These are phyloP conservation scores for Ectemnius continuus DNA, from an alignment of 2,888 invertebrate species.

Conservation along the genomic window DNA sequence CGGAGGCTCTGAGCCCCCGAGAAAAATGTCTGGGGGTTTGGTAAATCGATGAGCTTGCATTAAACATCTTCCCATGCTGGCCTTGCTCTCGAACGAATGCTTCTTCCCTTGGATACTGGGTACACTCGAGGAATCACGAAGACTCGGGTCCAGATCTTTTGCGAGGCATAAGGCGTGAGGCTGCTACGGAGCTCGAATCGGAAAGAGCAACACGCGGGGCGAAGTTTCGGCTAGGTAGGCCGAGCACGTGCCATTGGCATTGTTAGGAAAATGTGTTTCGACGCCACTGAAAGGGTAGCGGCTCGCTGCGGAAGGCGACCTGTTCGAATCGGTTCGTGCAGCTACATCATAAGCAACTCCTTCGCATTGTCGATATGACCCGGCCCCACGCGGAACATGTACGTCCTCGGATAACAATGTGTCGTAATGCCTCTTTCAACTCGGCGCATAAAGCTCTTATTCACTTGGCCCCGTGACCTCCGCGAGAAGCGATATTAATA, in stretches of 20 bases:
- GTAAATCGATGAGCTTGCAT: conserved; percentile 75
- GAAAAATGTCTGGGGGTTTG: conserved; percentile 67
- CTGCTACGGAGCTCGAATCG: conserved; percentile 35
- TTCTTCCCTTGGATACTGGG: background rate
- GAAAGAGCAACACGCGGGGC: conserved; percentile 25
- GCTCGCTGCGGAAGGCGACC: conserved; percentile 27
- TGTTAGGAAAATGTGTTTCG: conserved; percentile 53
- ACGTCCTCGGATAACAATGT: conserved; percentile 22
- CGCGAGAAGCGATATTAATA: too few species aligned
- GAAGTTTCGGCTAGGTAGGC: conserved; percentile 33
- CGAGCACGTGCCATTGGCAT: conserved; percentile 40
- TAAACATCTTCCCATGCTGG: conserved; percentile 64
- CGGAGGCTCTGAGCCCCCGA: conserved; percentile 53
- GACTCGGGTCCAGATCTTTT: conserved; percentile 23
- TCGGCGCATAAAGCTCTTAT: too few species aligned
- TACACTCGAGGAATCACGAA: conserved; percentile 7
- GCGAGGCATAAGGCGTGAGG: conserved; percentile 39
- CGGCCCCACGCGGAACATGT: background rate
- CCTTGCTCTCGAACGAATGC: conserved; percentile 27
- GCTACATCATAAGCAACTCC: conserved; percentile 9
- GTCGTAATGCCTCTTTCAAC: conserved; percentile 27
- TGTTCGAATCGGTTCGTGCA: conserved; percentile 22
- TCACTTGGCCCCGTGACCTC: too few species aligned
- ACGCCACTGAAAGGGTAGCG: conserved; percentile 22
- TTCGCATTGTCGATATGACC: background rate